Conservation (phyloP, 2,888 invertebrate species). For the Spicauda simplicius region DNA sequence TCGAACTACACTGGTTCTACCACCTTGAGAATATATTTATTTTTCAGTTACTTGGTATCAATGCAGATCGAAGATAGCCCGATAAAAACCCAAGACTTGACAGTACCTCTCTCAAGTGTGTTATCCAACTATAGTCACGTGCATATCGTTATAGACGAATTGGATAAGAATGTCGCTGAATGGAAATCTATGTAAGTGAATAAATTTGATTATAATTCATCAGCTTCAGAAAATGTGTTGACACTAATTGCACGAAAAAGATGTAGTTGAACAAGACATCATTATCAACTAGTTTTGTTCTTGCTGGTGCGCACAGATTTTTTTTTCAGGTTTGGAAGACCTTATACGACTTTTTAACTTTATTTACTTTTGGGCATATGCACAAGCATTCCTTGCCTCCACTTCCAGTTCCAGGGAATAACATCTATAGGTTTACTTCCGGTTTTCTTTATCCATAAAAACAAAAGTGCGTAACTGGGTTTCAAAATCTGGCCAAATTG, state of each 20-base stretch:
- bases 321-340: no score
- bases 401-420: no score
- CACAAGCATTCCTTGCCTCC: no score
- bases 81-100: conserved; percentile 70
- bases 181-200: conserved; percentile 68
- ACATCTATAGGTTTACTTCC: no score
- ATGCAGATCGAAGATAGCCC: conserved; percentile 65
- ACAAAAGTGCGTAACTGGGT: no score
- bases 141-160: conserved; percentile 78
- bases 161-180: conserved; percentile 66
- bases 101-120: conserved; percentile 74
- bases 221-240: neutral
- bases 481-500: no score
- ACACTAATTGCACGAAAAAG: neutral
- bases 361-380: no score
- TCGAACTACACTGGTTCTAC: no score
- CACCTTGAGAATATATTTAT: conserved; percentile 4
- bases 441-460: no score
- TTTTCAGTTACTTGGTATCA: conserved; percentile 66
- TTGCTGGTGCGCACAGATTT: no score
- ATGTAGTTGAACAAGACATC: neutral
- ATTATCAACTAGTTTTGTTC: no score
- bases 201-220: neutral
- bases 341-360: no score
- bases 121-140: conserved; percentile 81